These are phyloP conservation scores for Clarias pachynema DNA, from an alignment of 2,797 vertebrate species.

Conservation along the genomic window DNA sequence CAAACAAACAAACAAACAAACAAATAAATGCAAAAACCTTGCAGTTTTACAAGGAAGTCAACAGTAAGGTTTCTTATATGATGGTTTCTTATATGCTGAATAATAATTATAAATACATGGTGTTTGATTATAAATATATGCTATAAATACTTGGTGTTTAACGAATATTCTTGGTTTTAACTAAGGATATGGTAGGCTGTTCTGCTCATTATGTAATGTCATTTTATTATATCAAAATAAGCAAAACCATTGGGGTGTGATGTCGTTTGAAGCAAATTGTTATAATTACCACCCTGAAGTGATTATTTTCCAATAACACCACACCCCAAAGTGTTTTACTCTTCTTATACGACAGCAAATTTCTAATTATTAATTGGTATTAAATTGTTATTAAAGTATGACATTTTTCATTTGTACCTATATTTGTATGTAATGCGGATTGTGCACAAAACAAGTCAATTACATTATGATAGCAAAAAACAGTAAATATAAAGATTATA, in stretches of 20 bases:
- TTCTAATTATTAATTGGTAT: neutral
- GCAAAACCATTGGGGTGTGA: neutral
- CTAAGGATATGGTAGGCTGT: neutral
- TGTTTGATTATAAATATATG: no score
- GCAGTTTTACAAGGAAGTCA: neutral
- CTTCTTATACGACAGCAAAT: neutral
- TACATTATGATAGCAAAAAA: neutral
- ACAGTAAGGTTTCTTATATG: neutral
- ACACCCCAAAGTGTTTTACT: neutral
- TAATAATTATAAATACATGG: neutral
- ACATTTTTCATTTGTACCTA: neutral
- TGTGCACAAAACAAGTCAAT: neutral
- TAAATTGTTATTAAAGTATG: neutral
- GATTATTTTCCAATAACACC: neutral
- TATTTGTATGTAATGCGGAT: no score
- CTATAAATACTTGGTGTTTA: neutral
- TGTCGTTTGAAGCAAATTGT: neutral
- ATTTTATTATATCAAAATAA: neutral
- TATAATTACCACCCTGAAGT: neutral
- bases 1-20: no score
- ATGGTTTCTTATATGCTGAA: neutral
- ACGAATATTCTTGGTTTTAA: neutral
- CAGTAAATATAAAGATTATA: no score
- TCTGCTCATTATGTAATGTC: neutral
- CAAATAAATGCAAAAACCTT: neutral